phyloP scores from a whole-genome alignment of 2,797 vertebrate genomes.

The Rhadinocentrus ornatus region DNA sequence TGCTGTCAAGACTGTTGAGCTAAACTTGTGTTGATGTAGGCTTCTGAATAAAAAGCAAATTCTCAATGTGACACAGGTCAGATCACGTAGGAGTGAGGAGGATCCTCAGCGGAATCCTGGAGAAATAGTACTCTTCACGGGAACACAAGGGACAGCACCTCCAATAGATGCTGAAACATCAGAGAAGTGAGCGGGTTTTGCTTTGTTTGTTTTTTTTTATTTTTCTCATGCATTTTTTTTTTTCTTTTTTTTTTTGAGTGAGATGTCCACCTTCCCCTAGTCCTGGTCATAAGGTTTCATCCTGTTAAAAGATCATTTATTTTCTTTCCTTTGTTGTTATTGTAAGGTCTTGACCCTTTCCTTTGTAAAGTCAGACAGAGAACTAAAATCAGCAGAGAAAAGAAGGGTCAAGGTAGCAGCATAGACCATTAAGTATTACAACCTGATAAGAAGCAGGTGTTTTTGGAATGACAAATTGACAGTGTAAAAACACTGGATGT shows the following conservation, averaged over 20 bases:
- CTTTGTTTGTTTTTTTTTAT: background rate
- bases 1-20: background rate
- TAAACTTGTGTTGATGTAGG: background rate
- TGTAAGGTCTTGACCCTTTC: background rate
- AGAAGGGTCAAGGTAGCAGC: background rate
- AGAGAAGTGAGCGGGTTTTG: slow-evolving; percentile 74
- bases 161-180: slow-evolving; percentile 72
- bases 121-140: slow-evolving; percentile 68
- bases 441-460: slow-evolving; percentile 22
- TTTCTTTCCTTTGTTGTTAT: background rate
- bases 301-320: background rate
- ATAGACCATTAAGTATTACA: slow-evolving; percentile 1
- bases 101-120: slow-evolving; percentile 59
- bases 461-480: slow-evolving; percentile 4
- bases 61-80: slow-evolving; percentile 64
- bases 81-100: slow-evolving; percentile 72
- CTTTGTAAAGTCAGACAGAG: background rate
- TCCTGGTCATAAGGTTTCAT: background rate
- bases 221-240: background rate
- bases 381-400: slow-evolving; percentile 1
- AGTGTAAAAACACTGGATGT: background rate
- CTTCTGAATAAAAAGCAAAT: background rate
- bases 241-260: background rate
- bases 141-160: slow-evolving; percentile 65
- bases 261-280: background rate